Conservation (phyloP, 1,140 invertebrate genomes). For the Hydropsyche tenuis region DNA sequence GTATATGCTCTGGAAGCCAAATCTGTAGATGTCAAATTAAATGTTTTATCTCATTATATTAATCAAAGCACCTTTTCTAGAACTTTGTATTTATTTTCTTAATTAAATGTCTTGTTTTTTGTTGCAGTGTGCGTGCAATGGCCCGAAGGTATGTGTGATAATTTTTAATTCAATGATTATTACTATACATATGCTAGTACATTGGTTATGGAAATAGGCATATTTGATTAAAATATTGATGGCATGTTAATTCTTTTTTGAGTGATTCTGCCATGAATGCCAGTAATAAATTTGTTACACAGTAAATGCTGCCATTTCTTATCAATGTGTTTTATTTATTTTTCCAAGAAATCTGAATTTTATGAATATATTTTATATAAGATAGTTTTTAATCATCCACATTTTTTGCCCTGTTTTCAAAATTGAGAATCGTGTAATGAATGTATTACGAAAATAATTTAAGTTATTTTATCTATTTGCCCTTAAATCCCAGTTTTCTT, state of each 20-base stretch:
- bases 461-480: neutral
- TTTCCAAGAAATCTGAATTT: constrained; percentile 27
- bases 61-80: no score
- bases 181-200: constrained; percentile 47
- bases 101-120: constrained; percentile 54
- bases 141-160: constrained; percentile 77
- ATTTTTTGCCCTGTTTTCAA: neutral
- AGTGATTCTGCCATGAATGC: constrained; percentile 51
- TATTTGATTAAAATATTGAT: constrained; percentile 51
- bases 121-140: constrained; percentile 87
- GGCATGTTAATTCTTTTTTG: constrained; percentile 50
- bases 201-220: constrained; percentile 51
- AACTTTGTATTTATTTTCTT: neutral
- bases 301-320: constrained; percentile 49
- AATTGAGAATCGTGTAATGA: constrained; percentile 23
- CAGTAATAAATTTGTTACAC: constrained; percentile 50
- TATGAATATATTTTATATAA: constrained; percentile 12
- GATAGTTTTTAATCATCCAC: constrained; percentile 16
- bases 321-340: constrained; percentile 35
- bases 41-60: no score
- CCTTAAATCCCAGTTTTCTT: neutral
- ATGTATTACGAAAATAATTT: constrained; percentile 21
- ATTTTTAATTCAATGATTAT: constrained; percentile 17
- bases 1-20: no score
- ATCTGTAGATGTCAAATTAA: no score